Conservation (phyloP, 1,140 invertebrate species). For the Trichonephila clavipes region DNA sequence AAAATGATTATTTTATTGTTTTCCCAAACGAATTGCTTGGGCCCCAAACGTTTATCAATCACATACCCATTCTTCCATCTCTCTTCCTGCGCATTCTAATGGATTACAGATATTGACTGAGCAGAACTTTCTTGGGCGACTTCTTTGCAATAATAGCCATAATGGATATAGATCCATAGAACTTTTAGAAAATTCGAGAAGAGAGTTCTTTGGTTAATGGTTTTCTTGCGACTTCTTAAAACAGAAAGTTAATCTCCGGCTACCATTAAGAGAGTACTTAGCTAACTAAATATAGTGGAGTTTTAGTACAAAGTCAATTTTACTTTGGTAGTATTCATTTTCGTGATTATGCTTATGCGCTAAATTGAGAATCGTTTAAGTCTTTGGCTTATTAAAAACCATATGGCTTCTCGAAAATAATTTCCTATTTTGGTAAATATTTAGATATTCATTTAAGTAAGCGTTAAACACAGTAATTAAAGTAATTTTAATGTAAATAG, state of each 20-base stretch:
- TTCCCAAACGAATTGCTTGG: not conserved
- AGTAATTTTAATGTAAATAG: too few relatives aligned
- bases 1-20: not conserved
- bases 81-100: not conserved
- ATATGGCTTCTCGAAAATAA: too few relatives aligned
- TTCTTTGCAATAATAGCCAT: not conserved
- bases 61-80: not conserved
- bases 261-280: slow-evolving; percentile 14
- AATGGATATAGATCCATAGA: slow-evolving; percentile 27
- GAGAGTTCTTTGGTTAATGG: not conserved
- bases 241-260: not conserved
- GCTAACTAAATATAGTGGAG: not conserved
- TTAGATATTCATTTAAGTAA: too few relatives aligned
- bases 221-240: not conserved
- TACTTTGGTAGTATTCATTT: not conserved
- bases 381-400: too few relatives aligned
- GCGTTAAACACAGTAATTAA: too few relatives aligned
- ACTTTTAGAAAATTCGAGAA: not conserved
- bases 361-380: not conserved
- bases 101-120: not conserved
- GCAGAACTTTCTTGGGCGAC: not conserved
- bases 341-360: not conserved
- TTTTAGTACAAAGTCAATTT: not conserved
- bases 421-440: too few relatives aligned
- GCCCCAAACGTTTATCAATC: not conserved